A percentile compares a stretch with the other conserved stretches of the same genome.
Evolutionary conservation across 2,797 vertebrate genomes (phyloP).

Genomic region (Mormyrus proboscirostris): DNA sequence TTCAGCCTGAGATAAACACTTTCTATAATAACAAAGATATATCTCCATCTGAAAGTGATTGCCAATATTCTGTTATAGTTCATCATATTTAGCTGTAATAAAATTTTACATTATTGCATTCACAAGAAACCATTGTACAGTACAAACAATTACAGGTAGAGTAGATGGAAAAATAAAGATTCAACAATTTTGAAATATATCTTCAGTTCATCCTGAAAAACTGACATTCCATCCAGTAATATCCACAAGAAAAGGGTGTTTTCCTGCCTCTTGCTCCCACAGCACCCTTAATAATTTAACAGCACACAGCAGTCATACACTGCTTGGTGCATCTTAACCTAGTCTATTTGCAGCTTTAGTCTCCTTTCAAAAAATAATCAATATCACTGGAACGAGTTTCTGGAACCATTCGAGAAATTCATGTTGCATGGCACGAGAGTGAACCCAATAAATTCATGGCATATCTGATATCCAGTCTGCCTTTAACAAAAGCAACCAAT

Average conservation of each 20-base stretch:
- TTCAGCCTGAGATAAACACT: background rate
- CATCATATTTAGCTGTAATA: background rate
- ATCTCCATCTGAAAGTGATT: background rate
- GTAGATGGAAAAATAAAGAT: background rate
- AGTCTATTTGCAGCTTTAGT: background rate
- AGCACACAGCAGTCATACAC: background rate
- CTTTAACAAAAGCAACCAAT: background rate
- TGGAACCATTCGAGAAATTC: background rate
- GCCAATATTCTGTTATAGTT: background rate
- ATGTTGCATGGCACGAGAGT: background rate
- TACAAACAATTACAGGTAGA: background rate
- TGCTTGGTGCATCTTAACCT: background rate
- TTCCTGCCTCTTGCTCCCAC: background rate
- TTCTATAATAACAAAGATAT: background rate
- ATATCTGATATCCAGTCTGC: background rate
- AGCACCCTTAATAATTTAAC: background rate
- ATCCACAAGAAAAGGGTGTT: background rate
- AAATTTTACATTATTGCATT: background rate
- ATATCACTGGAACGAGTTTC: background rate
- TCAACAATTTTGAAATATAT: background rate
- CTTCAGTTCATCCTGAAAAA: background rate
- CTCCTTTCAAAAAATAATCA: background rate
- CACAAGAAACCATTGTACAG: background rate
- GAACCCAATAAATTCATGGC: background rate
- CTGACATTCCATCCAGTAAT: background rate